Evolutionary conservation across 2,888 invertebrate species (phyloP).

Genomic region (Agrotis clavis): DNA sequence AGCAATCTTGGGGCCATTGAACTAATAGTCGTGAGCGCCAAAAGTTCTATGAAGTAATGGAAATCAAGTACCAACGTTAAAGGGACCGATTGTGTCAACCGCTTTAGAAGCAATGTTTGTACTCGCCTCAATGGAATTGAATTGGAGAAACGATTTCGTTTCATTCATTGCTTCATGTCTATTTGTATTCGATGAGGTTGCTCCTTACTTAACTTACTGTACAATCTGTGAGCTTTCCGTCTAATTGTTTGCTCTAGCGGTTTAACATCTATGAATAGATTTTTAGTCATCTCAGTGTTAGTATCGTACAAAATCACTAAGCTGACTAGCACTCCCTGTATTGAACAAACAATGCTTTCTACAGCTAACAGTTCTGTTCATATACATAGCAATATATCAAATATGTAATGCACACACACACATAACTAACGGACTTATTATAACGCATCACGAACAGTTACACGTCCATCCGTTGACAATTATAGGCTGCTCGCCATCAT

Average conservation of each 20-base stretch:
- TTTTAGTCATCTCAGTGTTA: slow-evolving; percentile 13
- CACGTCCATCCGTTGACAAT: slow-evolving; percentile 51
- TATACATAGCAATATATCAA: slow-evolving; percentile 26
- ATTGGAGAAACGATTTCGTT: slow-evolving; percentile 16
- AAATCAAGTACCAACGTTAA: slow-evolving; percentile 30
- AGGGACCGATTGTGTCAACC: slow-evolving; percentile 27
- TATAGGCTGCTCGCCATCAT: slow-evolving; percentile 38
- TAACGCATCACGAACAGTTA: slow-evolving; percentile 50
- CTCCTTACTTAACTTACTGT: slow-evolving; percentile 15
- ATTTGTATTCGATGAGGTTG: slow-evolving; percentile 19
- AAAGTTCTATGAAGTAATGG: slow-evolving; percentile 49
- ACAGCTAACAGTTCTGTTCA: slow-evolving; percentile 8
- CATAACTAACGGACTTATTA: slow-evolving; percentile 49
- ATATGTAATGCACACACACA: slow-evolving; percentile 29
- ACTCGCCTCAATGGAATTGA: slow-evolving; percentile 19
- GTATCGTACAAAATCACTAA: slow-evolving; percentile 2
- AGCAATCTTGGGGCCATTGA: slow-evolving; percentile 52
- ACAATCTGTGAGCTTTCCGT: slow-evolving; percentile 10
- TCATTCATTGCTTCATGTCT: slow-evolving; percentile 29
- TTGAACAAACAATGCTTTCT: slow-evolving; percentile 23
- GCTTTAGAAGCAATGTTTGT: slow-evolving; percentile 9
- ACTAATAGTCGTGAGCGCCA: slow-evolving; percentile 54
- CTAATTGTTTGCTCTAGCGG: slow-evolving; percentile 25
- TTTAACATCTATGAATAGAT: neutral
- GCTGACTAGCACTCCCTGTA: slow-evolving; percentile 21